Evolutionary conservation across 30 jellyfish, hydroid and myxozoan genomes (phyloP).

Genomic region (Aurelia coerulea): DNA sequence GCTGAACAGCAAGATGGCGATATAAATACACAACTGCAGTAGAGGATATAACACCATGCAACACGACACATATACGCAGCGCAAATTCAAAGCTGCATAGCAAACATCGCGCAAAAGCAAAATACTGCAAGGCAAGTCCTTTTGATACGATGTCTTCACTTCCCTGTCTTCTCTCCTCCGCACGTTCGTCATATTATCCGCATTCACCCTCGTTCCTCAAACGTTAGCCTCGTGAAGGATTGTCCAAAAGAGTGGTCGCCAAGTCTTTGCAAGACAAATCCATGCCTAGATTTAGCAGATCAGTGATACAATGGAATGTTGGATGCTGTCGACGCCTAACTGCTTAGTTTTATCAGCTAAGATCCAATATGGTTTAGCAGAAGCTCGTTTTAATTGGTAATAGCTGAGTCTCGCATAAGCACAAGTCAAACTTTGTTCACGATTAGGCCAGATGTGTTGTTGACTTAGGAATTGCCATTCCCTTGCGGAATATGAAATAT

Average conservation of each 20-base stretch:
- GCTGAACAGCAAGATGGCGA: too few species aligned
- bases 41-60: too few species aligned
- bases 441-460: neutral
- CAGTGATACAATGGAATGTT: slow-evolving; percentile 18
- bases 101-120: too few species aligned
- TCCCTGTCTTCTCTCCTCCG: too few species aligned
- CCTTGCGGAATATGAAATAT: slow-evolving; percentile 14
- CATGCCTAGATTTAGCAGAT: slow-evolving; percentile 37
- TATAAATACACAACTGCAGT: too few species aligned
- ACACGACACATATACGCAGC: too few species aligned
- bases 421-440: slow-evolving; percentile 29
- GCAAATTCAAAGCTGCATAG: too few species aligned
- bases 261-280: slow-evolving; percentile 17
- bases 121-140: too few species aligned
- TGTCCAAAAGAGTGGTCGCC: slow-evolving; percentile 6
- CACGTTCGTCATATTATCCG: too few species aligned
- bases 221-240: too few species aligned
- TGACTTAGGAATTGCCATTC: slow-evolving; percentile 8
- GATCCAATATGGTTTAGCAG: slow-evolving; percentile 29
- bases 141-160: too few species aligned
- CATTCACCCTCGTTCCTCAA: too few species aligned
- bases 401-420: slow-evolving; percentile 31
- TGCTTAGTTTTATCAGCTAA: slow-evolving; percentile 35
- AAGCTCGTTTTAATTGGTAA: slow-evolving; percentile 25
- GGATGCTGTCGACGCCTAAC: slow-evolving; percentile 40